phyloP scores from a whole-genome alignment of 2,797 vertebrate species.

The Tiaroga cobitis region DNA sequence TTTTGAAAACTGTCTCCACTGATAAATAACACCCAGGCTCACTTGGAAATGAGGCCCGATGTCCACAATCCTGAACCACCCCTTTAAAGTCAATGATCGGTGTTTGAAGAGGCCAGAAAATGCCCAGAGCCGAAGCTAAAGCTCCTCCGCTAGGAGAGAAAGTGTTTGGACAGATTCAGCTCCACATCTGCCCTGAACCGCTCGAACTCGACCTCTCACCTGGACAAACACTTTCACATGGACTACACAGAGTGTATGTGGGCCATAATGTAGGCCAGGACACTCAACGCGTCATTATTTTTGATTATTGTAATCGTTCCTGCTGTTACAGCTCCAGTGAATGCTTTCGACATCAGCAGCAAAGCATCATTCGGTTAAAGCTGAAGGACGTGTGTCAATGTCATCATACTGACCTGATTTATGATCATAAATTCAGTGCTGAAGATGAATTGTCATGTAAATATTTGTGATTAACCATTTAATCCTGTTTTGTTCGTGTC shows the following conservation, averaged over 20 bases:
- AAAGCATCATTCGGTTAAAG: neutral
- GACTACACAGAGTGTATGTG: neutral
- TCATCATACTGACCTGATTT: neutral
- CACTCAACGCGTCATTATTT: neutral
- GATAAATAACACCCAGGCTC: too few species aligned
- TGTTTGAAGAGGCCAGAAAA: neutral
- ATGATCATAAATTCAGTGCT: neutral
- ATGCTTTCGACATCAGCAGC: neutral
- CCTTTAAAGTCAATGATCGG: neutral
- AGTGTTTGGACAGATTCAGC: neutral
- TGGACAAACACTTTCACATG: neutral
- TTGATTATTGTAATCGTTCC: slow-evolving; percentile 5
- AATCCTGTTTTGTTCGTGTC: neutral
- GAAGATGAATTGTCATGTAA: too few species aligned
- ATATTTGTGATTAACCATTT: neutral
- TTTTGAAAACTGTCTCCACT: too few species aligned
- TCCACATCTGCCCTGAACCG: neutral
- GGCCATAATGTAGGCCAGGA: slow-evolving; percentile 2
- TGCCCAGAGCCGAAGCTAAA: neutral
- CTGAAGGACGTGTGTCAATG: neutral
- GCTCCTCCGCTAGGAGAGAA: neutral
- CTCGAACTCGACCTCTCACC: neutral
- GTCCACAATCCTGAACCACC: too few species aligned
- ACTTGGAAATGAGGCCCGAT: too few species aligned
- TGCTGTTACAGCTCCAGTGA: neutral